Evolutionary conservation across 1,140 invertebrate genomes (phyloP).

Genomic region (Megalopta genalis): DNA sequence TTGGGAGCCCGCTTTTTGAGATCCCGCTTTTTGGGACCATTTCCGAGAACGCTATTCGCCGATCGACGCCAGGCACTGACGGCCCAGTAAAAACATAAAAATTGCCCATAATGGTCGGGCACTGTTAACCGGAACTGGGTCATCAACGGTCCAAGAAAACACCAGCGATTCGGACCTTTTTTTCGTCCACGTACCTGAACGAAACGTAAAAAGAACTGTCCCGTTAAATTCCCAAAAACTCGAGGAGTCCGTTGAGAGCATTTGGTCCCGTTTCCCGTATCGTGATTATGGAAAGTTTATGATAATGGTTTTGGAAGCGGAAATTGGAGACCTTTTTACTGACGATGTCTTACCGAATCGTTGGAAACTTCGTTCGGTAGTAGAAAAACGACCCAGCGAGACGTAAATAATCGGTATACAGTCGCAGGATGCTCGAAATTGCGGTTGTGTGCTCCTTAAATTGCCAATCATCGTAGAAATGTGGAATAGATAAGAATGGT

Average conservation of each 20-base stretch:
- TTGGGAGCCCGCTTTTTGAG: no score
- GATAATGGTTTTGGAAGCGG: neutral
- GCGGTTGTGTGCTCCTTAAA: no score
- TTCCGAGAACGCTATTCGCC: no score
- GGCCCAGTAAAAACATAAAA: conserved; percentile 68
- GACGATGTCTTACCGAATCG: no score
- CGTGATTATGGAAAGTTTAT: neutral
- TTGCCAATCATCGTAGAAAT: no score
- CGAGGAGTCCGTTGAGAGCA: neutral
- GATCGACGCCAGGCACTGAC: no score
- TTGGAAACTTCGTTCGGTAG: no score
- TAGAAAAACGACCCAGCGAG: no score
- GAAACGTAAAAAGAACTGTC: conserved; percentile 14
- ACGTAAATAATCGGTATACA: no score
- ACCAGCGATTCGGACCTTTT: conserved; percentile 5
- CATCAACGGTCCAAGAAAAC: conserved; percentile 35
- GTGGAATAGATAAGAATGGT: no score
- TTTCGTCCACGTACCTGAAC: neutral
- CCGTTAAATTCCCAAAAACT: neutral
- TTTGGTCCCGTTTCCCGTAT: neutral
- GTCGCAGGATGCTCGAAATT: no score
- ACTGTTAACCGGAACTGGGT: conserved; percentile 63
- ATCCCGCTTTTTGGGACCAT: no score
- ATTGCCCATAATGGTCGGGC: conserved; percentile 54
- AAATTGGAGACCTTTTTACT: neutral